Evolutionary conservation across 2,888 invertebrate genomes (phyloP), one percentile per base, ranked within the genome.

Genomic region (Cryptophagus acutangulus): DNA sequence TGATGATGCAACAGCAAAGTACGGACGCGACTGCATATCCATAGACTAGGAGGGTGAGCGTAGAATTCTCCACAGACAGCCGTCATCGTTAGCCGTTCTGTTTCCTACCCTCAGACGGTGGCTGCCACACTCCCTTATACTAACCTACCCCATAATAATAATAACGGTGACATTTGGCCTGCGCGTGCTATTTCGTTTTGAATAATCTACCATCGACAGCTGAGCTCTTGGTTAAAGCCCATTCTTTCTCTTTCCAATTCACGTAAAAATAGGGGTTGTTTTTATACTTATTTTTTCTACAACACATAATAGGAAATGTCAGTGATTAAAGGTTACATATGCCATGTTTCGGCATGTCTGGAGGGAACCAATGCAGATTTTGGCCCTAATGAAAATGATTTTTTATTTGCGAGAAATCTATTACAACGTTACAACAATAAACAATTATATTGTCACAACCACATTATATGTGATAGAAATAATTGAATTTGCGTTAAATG

Each of bases 91-190:
- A 31, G 31, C 3, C 9, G 31, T 8, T n/a, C 3, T 13, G 26
- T 26, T 13, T 26, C 10, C 10, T 12, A 13, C 26, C 26, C 26
- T 26, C 9, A n/a, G 26, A 45, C 49, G 46, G 40, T 48, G 25
- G 33, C 28, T 28, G 37, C 37, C 37, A 36, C 31, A 31, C 36
- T 36, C 42, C 31, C 31, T 31, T 16, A 20, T 53, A 53, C 44
- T 50, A 49, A 43, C 53, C 49, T 54, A 55, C 54, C 53, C 55
- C 45, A 30, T 33, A 37, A 44, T 36, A 43, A 51, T 55, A 54
- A 57, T 56, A 55, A 55, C 45, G 52, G 48, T 51, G 56, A 55
- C 57, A 57, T 57, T 57, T 55, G 57, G 56, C 55, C 48, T 52
- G 51, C 57, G 52, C 54, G 53, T 54, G 57, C 49, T 49, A 45